Evolutionary conservation across 1,140 invertebrate genomes (phyloP).

Genomic region (Drosophila nebulosa): DNA sequence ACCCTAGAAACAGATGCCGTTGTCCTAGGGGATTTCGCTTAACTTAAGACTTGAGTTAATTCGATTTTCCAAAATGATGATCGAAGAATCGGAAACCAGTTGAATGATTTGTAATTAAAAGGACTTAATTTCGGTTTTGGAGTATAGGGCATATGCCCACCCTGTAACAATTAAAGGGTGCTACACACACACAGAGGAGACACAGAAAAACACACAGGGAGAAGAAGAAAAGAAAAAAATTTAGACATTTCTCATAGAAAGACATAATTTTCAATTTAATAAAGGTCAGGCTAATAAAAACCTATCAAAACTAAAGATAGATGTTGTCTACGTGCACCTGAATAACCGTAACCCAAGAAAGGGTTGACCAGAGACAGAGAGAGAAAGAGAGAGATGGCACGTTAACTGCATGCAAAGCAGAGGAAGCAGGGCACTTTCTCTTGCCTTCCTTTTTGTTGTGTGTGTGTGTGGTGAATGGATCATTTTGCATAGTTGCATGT

Average conservation of each 20-base stretch:
- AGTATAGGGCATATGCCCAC: background rate
- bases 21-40: no score
- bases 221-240: conserved; percentile 15
- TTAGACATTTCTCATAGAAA: conserved; percentile 76
- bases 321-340: conserved; percentile 69
- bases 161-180: background rate
- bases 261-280: conserved; percentile 78
- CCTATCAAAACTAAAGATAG: conserved; percentile 72
- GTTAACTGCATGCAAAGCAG: conserved; percentile 22
- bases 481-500: conserved; percentile 60
- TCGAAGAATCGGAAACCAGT: no score
- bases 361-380: conserved; percentile 24
- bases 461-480: conserved; percentile 44
- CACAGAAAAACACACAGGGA: background rate
- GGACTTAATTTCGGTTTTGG: no score
- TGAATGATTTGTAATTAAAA: no score
- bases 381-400: background rate
- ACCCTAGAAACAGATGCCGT: background rate
- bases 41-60: no score
- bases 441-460: background rate
- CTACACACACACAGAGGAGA: background rate
- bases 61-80: no score
- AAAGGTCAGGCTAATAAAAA: conserved; percentile 72
- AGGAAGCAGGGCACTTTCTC: background rate
- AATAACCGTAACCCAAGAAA: conserved; percentile 40